phyloP scores from a whole-genome alignment of 2,113 vertebrate genomes.

The Campylomormyrus tamandua region DNA sequence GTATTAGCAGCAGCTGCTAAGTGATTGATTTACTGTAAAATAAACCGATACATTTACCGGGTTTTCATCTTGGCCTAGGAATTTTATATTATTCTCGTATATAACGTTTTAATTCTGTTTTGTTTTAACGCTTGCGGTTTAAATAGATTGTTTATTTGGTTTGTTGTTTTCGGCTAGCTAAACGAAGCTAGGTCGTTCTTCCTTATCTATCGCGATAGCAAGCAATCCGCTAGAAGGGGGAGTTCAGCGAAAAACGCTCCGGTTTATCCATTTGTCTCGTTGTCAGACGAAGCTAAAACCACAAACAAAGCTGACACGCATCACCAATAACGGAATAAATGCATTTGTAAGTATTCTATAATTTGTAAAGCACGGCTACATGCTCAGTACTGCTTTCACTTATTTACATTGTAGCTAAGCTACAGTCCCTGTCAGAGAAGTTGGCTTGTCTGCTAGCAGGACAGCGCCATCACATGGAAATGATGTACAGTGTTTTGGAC shows the following conservation, averaged over 20 bases:
- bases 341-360: constrained; percentile 7
- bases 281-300: background rate
- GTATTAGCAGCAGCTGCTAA: background rate
- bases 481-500: background rate
- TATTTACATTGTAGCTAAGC: background rate
- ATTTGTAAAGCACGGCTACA: background rate
- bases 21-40: background rate
- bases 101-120: background rate
- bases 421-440: background rate
- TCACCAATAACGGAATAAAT: background rate
- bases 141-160: background rate
- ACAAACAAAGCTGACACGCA: background rate
- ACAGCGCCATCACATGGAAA: background rate
- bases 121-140: background rate
- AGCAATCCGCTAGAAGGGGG: background rate
- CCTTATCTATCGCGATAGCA: background rate
- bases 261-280: background rate
- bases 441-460: background rate
- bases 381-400: background rate
- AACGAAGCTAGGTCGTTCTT: constrained; percentile 3
- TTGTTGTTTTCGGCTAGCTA: background rate
- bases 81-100: background rate
- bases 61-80: background rate
- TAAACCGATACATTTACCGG: background rate
- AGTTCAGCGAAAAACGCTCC: background rate